phyloP scores from a whole-genome alignment of 2,113 vertebrate species.

The Hymenochirus boettgeri region DNA sequence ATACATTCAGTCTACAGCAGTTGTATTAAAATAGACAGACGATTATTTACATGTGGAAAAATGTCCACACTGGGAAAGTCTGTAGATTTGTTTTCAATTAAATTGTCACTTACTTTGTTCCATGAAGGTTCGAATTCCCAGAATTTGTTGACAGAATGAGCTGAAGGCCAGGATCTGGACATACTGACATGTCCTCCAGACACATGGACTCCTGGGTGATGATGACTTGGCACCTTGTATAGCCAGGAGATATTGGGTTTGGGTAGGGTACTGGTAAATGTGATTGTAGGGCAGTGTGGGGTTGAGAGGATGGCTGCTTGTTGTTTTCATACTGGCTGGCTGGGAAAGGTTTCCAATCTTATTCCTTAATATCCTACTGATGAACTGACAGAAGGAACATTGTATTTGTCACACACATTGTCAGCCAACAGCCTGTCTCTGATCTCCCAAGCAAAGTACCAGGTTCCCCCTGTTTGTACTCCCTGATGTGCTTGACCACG shows the following conservation, averaged over 20 bases:
- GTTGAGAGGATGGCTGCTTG: constrained; percentile 74
- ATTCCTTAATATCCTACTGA: constrained; percentile 94
- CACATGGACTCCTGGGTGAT: constrained; percentile 69
- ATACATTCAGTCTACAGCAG: too few relatives aligned
- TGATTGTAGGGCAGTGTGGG: constrained; percentile 84
- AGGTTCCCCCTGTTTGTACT: constrained; percentile 95
- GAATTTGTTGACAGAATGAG: constrained; percentile 95
- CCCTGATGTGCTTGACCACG: constrained; percentile 94
- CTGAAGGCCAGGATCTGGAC: constrained; percentile 89
- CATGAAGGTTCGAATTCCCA: constrained; percentile 93
- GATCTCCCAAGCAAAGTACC: constrained; percentile 98
- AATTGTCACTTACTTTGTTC: constrained; percentile 75
- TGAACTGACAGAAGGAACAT: constrained; percentile 95
- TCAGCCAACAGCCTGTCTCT: constrained; percentile 92
- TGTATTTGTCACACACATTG: constrained; percentile 96
- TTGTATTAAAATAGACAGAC: too few relatives aligned
- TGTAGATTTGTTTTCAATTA: too few relatives aligned
- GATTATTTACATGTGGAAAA: too few relatives aligned
- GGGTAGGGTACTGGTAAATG: constrained; percentile 90
- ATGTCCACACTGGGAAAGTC: too few relatives aligned
- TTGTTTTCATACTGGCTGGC: constrained; percentile 77
- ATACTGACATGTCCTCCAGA: constrained; percentile 77
- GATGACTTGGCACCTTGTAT: constrained; percentile 74
- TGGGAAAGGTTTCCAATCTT: constrained; percentile 91
- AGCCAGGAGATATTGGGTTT: constrained; percentile 74